Percentiles rank a stretch among this genome's conserved stretches.
These are phyloP conservation scores for Erythrolamprus reginae DNA, from an alignment of 2,113 vertebrate genomes.

Conservation along the genomic window DNA sequence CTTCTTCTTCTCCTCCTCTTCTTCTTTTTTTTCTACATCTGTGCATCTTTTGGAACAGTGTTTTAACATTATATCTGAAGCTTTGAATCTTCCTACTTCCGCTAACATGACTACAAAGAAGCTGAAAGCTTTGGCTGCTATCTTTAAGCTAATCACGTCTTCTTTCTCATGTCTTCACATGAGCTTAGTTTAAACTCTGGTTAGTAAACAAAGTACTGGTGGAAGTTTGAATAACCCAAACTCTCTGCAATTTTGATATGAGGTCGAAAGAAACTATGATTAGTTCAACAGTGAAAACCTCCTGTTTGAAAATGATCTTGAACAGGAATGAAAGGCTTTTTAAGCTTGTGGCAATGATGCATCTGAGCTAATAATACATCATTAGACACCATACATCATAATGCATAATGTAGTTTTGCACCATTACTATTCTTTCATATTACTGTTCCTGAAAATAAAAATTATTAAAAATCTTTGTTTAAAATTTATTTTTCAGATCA, in stretches of 20 bases:
- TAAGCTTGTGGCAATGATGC: background rate
- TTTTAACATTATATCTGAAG: background rate
- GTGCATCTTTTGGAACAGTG: too few relatives aligned
- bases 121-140: background rate
- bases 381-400: too few relatives aligned
- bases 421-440: background rate
- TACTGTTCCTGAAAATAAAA: background rate
- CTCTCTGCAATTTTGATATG: background rate
- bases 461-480: background rate
- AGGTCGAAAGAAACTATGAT: background rate
- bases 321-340: background rate
- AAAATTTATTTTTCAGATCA: background rate
- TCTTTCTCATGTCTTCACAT: background rate
- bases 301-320: background rate
- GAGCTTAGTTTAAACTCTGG: background rate
- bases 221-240: background rate
- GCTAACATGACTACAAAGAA: background rate
- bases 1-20: too few relatives aligned
- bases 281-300: background rate
- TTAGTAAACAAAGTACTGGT: background rate
- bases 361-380: background rate
- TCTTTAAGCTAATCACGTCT: background rate
- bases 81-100: background rate
- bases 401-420: too few relatives aligned
- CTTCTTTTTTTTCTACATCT: background rate